Conservation (phyloP, 2,113 vertebrate species). For the Ivindomyrus marchei region DNA sequence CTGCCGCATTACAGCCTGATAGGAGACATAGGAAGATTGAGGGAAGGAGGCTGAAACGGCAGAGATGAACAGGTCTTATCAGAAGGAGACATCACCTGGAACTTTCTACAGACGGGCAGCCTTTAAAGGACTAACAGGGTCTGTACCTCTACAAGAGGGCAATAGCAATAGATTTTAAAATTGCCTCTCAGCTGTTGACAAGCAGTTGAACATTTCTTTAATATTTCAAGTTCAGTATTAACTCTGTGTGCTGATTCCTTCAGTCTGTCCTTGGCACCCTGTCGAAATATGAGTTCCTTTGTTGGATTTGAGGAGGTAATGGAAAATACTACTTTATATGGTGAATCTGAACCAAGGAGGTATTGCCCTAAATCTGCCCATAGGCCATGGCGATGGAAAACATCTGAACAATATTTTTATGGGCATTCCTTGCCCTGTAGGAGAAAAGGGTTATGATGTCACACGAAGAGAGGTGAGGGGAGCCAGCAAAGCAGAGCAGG, state of each 20-base stretch:
- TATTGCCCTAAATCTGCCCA: not conserved
- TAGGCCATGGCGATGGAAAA: not conserved
- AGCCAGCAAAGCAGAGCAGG: not conserved
- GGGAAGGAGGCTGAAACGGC: conserved; percentile 15
- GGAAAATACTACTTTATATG: not conserved
- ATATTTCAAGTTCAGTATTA: not conserved
- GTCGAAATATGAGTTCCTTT: not conserved
- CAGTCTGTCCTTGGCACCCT: not conserved
- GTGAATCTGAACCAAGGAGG: not conserved
- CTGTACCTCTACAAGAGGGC: not conserved
- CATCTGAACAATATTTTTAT: not conserved
- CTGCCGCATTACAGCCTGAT: conserved; percentile 41
- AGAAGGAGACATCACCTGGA: conserved; percentile 14
- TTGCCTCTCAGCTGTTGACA: not conserved
- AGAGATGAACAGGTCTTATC: conserved; percentile 22
- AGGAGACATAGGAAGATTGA: conserved; percentile 27
- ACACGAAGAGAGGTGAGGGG: not conserved
- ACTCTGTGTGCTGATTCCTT: not conserved
- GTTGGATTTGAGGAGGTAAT: not conserved
- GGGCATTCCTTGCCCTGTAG: not conserved
- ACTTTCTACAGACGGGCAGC: not conserved
- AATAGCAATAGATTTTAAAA: not conserved
- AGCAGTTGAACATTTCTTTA: not conserved
- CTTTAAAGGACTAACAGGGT: not conserved
- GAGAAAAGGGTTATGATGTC: not conserved